Base-by-base conservation (phyloP, 2,797 vertebrate genomes). In the Petrocephalus schoutedeni region DNA sequence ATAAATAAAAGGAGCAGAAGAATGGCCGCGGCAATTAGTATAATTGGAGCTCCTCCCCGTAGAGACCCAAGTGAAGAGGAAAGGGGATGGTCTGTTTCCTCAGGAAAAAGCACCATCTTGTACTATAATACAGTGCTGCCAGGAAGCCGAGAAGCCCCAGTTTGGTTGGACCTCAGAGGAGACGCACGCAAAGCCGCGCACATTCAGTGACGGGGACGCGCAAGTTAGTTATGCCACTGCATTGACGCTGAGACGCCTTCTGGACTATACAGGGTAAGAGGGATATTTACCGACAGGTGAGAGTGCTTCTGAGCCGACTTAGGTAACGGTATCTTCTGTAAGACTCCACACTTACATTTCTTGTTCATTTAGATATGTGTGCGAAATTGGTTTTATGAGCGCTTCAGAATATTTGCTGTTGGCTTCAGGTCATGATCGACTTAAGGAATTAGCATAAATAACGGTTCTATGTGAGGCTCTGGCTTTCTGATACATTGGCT, bases 101-200 rank as follows among this genome's bases (percentile, higher is more conserved):
- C 90, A 92, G 92, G 92, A 93, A 92, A 92, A 92, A 92, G 92
- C 92, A 91, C 92, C 90, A 87, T 91, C 92, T 91, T 89, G 88
- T 89, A 51, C 91, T 91, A 90, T 91, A 91, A 92, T 92, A 92
- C 91, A 91, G 87, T 9, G 49, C 51, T 58, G 89, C 87, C 91
- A 93, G 92, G 92, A 93, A 93, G 90, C 87, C 88, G 86, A 90
- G 89, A 89, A 77, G 88, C 87, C 91, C 87, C 21, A 74, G 89
- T 92, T 88, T 87, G 82, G 90, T 87, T 49, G 87, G 41, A 71
- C 77, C 87, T 90, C 89, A 19, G 80, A 84, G 77, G 77, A 87
- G 86, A 85, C 87, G 71, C 84, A 86, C 85, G 87, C 87, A 56
- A 51, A 36, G 82, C 28, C 54, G 54, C 83, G 23, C 51, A 89